Base-by-base conservation (phyloP, 2,888 invertebrate genomes). In the Choristoneura rosaceana region DNA sequence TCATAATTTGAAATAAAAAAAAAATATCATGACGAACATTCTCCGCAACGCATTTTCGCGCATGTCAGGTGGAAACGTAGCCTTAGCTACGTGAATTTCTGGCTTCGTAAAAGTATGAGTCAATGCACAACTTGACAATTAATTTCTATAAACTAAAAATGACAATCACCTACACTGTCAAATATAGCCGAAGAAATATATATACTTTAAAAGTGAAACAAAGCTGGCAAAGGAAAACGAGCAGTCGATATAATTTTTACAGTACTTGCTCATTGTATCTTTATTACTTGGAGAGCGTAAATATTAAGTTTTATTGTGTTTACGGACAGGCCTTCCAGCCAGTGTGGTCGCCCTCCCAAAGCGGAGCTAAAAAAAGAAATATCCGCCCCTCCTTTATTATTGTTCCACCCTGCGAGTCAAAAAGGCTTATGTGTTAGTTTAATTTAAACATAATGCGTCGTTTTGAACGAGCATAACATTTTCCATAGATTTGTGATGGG, bases 221-320 rank as follows among this genome's bases (percentile, higher is more conserved):
- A 61, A 80, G 86, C 71, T 2, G 0, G 3, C 25, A 25, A 50
- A 43, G 76, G 79, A 84, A 87, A 85, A 85, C 80, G 81, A 81
- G 82, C 84, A 82, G 71, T 69, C 78, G 79, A 82, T 81, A 80
- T 77, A 75, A 84, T 86, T 89, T 88, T 89, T 86, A 89, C 87
- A 83, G 88, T 89, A 90, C 89, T 88, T 80, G 83, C 86, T 90
- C 86, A 90, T 91, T 91, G 90, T 90, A 87, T 86, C 84, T 92
- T 90, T 91, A 92, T 91, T 89, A 88, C 87, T 87, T 79, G 81
- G 83, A 89, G 89, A 90, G 85, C 89, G 90, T 93, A 91, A 93
- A 93, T 93, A 93, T 90, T 85, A 88, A 86, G 85, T 90, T 93
- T 93, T 92, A 93, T 93, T 92, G 87, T 93, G 88, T 93, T 93